Evolutionary conservation across 1,140 invertebrate genomes (phyloP), one percentile per base, ranked within the genome.

Genomic region (Pteromalus puparum): DNA sequence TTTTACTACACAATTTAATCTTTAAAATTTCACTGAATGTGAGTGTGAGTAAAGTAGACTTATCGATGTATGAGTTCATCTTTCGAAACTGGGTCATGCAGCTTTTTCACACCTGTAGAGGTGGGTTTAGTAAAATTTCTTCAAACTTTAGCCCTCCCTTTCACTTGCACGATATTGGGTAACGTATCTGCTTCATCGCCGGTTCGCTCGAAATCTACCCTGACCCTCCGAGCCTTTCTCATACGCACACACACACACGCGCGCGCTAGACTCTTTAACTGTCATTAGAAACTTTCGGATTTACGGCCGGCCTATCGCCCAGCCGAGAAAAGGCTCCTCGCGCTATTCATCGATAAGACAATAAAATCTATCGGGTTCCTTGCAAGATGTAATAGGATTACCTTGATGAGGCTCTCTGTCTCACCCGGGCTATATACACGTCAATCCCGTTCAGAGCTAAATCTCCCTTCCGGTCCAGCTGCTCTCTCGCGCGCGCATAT

Each of bases 271-370:
- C 13, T 48, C 13, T 18, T 61, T 61, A 61, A 61, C 53, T 61
- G 53, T 21, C 15, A 30, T 77, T 77, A 77, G 15, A 77, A 77
- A 61, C 74, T 76, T 76, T 76, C 1, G 42, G 24, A 76, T 76
- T 76, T 76, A 76, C 42, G 74, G 21, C 9, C 10, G 1, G 46
- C 46, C 46, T 48, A 48, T 48, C 15, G 2, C 1, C 0, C 38
- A 21, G 28, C 30, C 15, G 5, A 75, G 38, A 24, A 67, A 79
- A 80, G n/a, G 6, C n/a, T 26, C 38, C 53, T 53, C 38, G 2
- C 70, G 18, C 30, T 74, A 26, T 65, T 75, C 48, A 82, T 38
- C 61, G 81, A 75, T 65, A 42, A 82, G 42, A 75, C 72, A 75
- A 75, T 75, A 77, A 77, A 70, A 46, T 76, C 53, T 15, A 38